A percentile compares a stretch with the other conserved stretches of the same genome.
phyloP scores from a whole-genome alignment of 2,113 vertebrate species.

The Scalopus aquaticus region DNA sequence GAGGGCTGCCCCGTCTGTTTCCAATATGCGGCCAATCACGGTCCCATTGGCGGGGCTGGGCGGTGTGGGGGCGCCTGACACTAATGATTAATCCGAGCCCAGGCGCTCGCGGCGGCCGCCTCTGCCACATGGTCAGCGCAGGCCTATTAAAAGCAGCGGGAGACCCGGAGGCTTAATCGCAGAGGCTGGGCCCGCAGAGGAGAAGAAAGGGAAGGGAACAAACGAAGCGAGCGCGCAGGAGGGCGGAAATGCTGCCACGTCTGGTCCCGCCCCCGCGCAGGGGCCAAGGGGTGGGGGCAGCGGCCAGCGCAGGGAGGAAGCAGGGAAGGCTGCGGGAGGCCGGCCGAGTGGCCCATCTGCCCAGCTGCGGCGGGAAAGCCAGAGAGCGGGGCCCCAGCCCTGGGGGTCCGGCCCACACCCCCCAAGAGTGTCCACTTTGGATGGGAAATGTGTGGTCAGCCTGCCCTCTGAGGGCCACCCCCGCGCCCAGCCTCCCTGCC shows the following conservation, averaged over 20 bases:
- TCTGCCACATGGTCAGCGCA: conserved; percentile 85
- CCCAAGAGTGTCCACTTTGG: background rate
- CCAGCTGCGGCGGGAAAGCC: background rate
- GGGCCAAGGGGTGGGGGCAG: background rate
- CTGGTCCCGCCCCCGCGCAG: background rate
- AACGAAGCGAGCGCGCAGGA: conserved; percentile 32
- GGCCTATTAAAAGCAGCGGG: conserved; percentile 90
- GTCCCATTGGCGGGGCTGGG: background rate
- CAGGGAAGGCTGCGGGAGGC: too few relatives aligned
- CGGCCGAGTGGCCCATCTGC: too few relatives aligned
- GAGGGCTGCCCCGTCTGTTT: conserved; percentile 73
- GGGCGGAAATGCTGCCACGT: background rate
- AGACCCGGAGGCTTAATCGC: conserved; percentile 89
- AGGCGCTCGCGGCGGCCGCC: conserved; percentile 55
- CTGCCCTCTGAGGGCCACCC: too few relatives aligned
- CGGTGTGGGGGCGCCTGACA: conserved; percentile 80
- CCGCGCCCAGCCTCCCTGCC: too few relatives aligned
- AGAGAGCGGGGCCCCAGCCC: background rate
- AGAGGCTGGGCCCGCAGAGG: conserved; percentile 84
- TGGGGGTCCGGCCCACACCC: background rate
- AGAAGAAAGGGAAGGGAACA: conserved; percentile 77
- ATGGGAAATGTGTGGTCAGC: too few relatives aligned
- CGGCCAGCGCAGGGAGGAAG: too few relatives aligned
- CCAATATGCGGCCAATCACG: conserved; percentile 73
- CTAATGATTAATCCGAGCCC: conserved; percentile 92